These are phyloP conservation scores for Synanthedon andrenaeformis DNA, from an alignment of 2,888 invertebrate genomes.

Conservation along the genomic window DNA sequence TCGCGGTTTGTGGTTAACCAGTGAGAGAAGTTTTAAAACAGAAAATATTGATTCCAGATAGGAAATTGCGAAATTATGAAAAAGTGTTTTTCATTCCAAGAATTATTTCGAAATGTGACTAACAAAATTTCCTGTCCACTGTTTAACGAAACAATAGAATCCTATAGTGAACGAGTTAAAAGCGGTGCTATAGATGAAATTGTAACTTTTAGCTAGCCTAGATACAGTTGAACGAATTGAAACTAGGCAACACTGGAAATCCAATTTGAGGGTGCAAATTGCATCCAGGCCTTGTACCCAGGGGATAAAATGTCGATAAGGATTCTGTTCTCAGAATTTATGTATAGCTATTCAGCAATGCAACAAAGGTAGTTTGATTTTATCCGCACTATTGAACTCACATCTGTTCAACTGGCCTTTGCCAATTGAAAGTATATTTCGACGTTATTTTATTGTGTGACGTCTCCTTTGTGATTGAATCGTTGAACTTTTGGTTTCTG, in stretches of 20 bases:
- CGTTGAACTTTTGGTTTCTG: neutral
- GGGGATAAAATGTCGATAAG: constrained; percentile 26
- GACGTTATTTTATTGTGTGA: constrained; percentile 6
- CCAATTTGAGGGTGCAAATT: constrained; percentile 34
- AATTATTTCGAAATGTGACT: too few relatives aligned
- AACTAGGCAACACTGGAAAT: constrained; percentile 14
- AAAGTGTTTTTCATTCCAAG: too few relatives aligned
- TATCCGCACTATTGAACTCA: constrained; percentile 9
- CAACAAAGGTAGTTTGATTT: constrained; percentile 14
- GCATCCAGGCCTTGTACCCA: constrained; percentile 19
- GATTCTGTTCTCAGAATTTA: constrained; percentile 19
- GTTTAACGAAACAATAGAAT: too few relatives aligned
- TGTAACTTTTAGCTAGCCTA: neutral
- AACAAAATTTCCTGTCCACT: too few relatives aligned
- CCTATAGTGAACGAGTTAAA: too few relatives aligned
- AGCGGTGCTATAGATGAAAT: neutral
- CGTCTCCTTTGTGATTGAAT: neutral
- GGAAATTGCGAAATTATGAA: neutral
- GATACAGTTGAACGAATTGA: constrained; percentile 16
- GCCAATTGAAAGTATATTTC: constrained; percentile 7
- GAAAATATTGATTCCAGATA: neutral
- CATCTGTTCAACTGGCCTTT: constrained; percentile 6
- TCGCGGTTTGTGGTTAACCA: neutral
- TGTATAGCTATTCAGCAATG: constrained; percentile 2
- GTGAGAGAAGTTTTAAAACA: neutral